Evolutionary conservation across 2,888 invertebrate genomes (phyloP), one percentile per base, ranked within the genome.

Genomic region (Meliscaeva auricollis): DNA sequence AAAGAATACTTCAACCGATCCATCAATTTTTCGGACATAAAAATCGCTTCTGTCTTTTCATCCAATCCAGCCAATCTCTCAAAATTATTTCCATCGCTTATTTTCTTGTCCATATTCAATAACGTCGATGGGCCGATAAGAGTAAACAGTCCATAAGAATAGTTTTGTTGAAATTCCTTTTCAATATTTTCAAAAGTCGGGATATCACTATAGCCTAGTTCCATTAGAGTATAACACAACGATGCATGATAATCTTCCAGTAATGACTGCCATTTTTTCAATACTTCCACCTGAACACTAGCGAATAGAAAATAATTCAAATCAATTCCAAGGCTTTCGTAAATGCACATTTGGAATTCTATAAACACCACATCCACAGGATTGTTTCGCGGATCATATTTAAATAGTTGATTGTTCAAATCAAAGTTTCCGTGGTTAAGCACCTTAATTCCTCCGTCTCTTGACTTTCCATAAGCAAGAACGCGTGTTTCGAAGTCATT

Each of bases 371-470:
- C 60, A 73, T 91, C 90, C 48, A 20, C 38, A 8, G 58, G 56
- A 15, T 26, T 91, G 90, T 72, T 88, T 81, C 3, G 91, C 32
- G 89, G 90, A 30, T 89, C 81, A 81, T 93, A 92, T 50, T 91
- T 90, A 81, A 92, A 93, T 84, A 93, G 89, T 88, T 93, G 90
- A 88, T 93, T 93, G 82, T 93, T 93, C 93, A 93, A 38, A 38
- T 38, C 11, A 3, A 93, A 89, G 89, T 93, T 93, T 1, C 93
- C 93, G 83, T 93, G 93, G 62, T 91, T 92, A 11, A 93, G 88
- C 1, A 93, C 93, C 70, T 92, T 92, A 41, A 91, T 76, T 1
- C 87, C 80, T 0, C 87, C 87, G 7, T 88, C 79, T 7, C 81
- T 82, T 0, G 89, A 79, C 3, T 54, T 60, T 30, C 83, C 82